Base-by-base conservation (phyloP, 2,797 vertebrate genomes). In the Melanotaenia boesemani region DNA sequence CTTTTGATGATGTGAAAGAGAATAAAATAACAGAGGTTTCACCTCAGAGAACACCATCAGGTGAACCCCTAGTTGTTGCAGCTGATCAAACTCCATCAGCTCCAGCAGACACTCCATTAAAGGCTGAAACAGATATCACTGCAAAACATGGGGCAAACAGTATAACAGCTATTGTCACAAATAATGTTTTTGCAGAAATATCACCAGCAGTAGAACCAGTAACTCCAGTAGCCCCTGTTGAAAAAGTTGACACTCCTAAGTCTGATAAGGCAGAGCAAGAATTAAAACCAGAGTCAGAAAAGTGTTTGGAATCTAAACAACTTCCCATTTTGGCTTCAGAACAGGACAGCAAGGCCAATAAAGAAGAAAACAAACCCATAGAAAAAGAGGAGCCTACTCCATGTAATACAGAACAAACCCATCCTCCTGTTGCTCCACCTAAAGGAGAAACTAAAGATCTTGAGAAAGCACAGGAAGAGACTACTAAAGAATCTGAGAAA, bases 121-220 rank as follows among this genome's bases (percentile, higher is more conserved):
- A 76, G 28, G 44, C 65, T 20, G 63, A 72, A 66, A 63, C 64
- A 50, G 32, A 56, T 16, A 18, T 7, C 13, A 24, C 6, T 26
- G 32, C 36, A 68, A 69, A 77, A 66, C 6, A 0, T 63, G 39
- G 63, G 26, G n/a, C 52, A 13, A 70, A 67, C 26, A 74, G n/a
- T 66, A 57, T 37, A 66, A 58, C 28, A 63, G 15, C 60, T 54
- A 32, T 75, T 37, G 54, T 55, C 3, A 63, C 24, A 16, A 41
- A 39, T 64, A 34, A 86, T 63, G 20, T 70, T 48, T 75, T 3
- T 37, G n/a, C 39, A 57, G 70, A 82, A 75, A 61, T 58, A 18
- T 82, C 64, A 13, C 64, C 41, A 72, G 71, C 86, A 64, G 20
- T 63, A 59, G 73, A 83, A 76, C 22, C 63, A 64, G 11, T 24